phyloP scores from a whole-genome alignment of 2,113 vertebrate species.

The Cinclus cinclus region DNA sequence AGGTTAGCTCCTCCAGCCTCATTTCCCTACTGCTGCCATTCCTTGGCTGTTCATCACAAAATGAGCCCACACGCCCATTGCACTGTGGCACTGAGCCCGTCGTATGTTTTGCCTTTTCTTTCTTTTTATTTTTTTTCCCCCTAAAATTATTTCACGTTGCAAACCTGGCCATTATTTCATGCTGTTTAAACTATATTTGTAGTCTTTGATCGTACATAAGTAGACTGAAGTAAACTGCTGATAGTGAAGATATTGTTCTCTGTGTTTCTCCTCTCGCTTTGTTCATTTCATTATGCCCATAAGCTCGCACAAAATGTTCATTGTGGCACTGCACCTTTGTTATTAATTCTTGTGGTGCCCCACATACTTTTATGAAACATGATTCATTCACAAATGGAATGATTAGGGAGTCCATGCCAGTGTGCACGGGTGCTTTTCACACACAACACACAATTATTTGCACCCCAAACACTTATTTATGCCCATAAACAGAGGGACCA shows the following conservation, averaged over 20 bases:
- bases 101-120: constrained; percentile 60
- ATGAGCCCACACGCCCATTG: constrained; percentile 55
- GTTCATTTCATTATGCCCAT: constrained; percentile 48
- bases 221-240: constrained; percentile 72
- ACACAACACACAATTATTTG: background rate
- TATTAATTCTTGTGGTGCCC: constrained; percentile 64
- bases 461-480: background rate
- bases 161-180: constrained; percentile 77
- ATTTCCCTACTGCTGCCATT: constrained; percentile 63
- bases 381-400: constrained; percentile 42
- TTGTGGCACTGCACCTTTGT: constrained; percentile 53
- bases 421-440: background rate
- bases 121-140: background rate
- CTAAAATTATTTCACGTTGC: constrained; percentile 69
- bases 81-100: constrained; percentile 21
- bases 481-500: background rate
- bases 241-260: constrained; percentile 75
- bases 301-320: constrained; percentile 57
- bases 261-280: constrained; percentile 48
- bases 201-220: constrained; percentile 78
- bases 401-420: constrained; percentile 16
- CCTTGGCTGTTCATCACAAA: constrained; percentile 74
- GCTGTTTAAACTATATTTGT: constrained; percentile 80
- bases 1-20: constrained; percentile 69
- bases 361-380: constrained; percentile 33